A percentile compares a stretch with the other conserved stretches of the same genome.
These are phyloP conservation scores for Melinaea marsaeus DNA, from an alignment of 2,888 invertebrate species.

Conservation along the genomic window DNA sequence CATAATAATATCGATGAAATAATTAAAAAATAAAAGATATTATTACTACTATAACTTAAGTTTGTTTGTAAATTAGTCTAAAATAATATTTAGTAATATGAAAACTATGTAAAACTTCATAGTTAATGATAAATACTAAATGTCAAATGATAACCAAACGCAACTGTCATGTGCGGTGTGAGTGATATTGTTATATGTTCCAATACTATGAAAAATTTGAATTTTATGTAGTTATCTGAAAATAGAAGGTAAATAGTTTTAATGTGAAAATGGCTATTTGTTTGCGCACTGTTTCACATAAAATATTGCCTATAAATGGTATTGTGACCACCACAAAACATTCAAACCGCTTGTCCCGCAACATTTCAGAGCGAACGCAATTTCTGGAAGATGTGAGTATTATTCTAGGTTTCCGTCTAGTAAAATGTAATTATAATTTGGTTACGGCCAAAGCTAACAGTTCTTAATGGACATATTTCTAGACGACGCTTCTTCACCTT, in stretches of 20 bases:
- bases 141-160: slow-evolving; percentile 10
- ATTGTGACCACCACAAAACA: slow-evolving; percentile 75
- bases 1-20: no score
- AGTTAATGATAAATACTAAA: slow-evolving; percentile 8
- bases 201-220: slow-evolving; percentile 42
- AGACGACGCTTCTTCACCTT: no score
- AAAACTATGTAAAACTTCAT: neutral
- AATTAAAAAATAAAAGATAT: no score
- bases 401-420: slow-evolving; percentile 2
- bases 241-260: slow-evolving; percentile 37
- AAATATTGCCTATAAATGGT: slow-evolving; percentile 73
- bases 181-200: slow-evolving; percentile 42
- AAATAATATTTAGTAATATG: neutral
- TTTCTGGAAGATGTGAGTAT: slow-evolving; percentile 76
- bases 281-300: slow-evolving; percentile 76
- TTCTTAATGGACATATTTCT: neutral
- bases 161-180: slow-evolving; percentile 35
- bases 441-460: neutral
- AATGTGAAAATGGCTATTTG: slow-evolving; percentile 76
- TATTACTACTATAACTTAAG: no score
- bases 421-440: neutral
- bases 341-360: slow-evolving; percentile 71
- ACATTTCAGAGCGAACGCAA: slow-evolving; percentile 66
- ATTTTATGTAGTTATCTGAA: slow-evolving; percentile 46
- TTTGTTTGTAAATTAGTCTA: no score